Base-by-base conservation (phyloP, 2,797 vertebrate species). In the Sebastes oblongus region DNA sequence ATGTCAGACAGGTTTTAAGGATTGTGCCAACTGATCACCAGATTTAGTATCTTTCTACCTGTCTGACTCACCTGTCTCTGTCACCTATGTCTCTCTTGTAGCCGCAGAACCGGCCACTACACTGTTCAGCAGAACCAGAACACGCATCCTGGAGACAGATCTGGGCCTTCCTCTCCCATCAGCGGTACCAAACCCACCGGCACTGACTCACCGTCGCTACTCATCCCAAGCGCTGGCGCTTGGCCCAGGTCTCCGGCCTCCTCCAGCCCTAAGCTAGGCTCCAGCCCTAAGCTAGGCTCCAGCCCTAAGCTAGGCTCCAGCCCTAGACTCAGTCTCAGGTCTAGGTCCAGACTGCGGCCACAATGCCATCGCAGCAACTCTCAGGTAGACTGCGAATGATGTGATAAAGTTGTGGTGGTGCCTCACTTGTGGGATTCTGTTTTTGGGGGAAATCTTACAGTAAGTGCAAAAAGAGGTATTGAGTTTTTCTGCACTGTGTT, bases 81-180 rank as follows among this genome's bases (percentile, higher is more conserved):
- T 22, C 46, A 5, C n/a, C 13, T 7, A n/a, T 27, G 24, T 16
- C 3, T 54, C 24, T 54, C 81, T n/a, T 5, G 1, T 67, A 98
- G 97, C 83, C 94, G 95, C 71, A 96, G 94, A 64, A 94, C 95
- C 61, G 97, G 97, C 69, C 97, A 98, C 14, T 97, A 97, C 84
- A 95, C 92, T 88, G 96, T 95, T 86, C 97, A 92, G 80, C 92
- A 91, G 78, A 91, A 74, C 79, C 89, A 85, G 52, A 83, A 64
- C 72, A 2, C 66, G 6, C 86, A 81, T 1, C 80, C 75, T 20
- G 86, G 50, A 7, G 86, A 91, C 80, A 59, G 18, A 76, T 8
- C 72, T 30, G 88, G 34, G 11, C 46, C 77, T 3, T 29, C 74
- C 7, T 16, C 55, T 2, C 3, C 62, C n/a, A 6, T 46, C 61